Percentiles rank a stretch among this genome's conserved stretches.
These are phyloP conservation scores for Valencia hispanica DNA, from an alignment of 2,797 vertebrate genomes.

Conservation along the genomic window DNA sequence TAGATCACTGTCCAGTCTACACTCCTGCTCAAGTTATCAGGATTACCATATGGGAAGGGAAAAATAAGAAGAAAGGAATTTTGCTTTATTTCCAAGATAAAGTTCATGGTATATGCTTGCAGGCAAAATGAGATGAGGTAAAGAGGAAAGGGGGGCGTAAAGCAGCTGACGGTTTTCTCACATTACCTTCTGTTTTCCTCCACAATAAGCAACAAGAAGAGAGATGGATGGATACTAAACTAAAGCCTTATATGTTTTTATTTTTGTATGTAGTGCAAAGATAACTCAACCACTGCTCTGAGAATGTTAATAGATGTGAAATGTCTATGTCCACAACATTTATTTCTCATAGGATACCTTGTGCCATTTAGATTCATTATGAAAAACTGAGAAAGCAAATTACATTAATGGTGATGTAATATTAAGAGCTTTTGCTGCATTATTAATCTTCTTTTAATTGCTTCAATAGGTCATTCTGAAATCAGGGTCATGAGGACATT, in stretches of 20 bases:
- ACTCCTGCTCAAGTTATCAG: conserved; percentile 67
- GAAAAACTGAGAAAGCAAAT: neutral
- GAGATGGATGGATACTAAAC: conserved; percentile 54
- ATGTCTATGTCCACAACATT: neutral
- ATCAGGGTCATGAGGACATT: neutral
- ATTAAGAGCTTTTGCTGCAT: neutral
- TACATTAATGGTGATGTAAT: neutral
- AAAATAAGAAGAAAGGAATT: conserved; percentile 3
- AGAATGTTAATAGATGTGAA: conserved; percentile 35
- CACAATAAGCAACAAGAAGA: conserved; percentile 24
- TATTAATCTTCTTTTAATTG: neutral
- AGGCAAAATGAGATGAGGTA: conserved; percentile 11
- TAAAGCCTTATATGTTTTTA: conserved; percentile 64
- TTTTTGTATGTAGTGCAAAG: conserved; percentile 55
- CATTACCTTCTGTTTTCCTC: conserved; percentile 36
- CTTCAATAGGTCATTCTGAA: neutral
- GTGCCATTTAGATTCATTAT: neutral
- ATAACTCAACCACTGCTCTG: conserved; percentile 48
- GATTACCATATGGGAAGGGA: conserved; percentile 23
- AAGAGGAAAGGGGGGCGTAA: conserved; percentile 16
- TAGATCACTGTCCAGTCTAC: conserved; percentile 68
- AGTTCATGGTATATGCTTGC: conserved; percentile 1
- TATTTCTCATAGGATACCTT: neutral
- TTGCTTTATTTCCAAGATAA: conserved; percentile 39
- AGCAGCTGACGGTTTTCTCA: conserved; percentile 14